phyloP scores from a whole-genome alignment of 2,888 invertebrate species.

The Tethea ocularis region DNA sequence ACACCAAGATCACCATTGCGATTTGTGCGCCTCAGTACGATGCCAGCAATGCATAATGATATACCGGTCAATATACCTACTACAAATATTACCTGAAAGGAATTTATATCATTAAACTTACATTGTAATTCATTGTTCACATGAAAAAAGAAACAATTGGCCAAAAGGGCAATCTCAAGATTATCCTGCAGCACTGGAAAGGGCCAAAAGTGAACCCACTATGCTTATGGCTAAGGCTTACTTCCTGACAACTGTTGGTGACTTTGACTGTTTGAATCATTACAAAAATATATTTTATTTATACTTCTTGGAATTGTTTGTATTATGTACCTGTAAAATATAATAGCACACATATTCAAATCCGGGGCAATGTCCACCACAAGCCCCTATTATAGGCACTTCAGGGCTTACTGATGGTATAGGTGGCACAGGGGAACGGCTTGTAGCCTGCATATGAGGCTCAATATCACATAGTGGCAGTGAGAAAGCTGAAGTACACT shows the following conservation, averaged over 20 bases:
- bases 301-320: neutral
- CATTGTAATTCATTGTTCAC: neutral
- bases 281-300: too few species aligned
- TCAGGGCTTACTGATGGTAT: conserved; percentile 72
- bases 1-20: conserved; percentile 87
- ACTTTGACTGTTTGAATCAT: too few species aligned
- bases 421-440: conserved; percentile 62
- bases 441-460: conserved; percentile 43
- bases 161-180: neutral
- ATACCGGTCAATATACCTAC: conserved; percentile 87
- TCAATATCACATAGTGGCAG: conserved; percentile 70
- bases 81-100: conserved; percentile 85
- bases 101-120: neutral
- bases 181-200: too few species aligned
- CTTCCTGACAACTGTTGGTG: too few species aligned
- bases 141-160: conserved; percentile 13
- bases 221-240: too few species aligned
- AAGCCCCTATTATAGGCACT: conserved; percentile 85
- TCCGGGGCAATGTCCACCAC: conserved; percentile 87
- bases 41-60: conserved; percentile 86
- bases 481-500: conserved; percentile 74
- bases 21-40: conserved; percentile 84
- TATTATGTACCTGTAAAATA: conserved; percentile 83
- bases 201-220: too few species aligned
- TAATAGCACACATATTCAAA: conserved; percentile 89